Evolutionary conservation across 2,888 invertebrate genomes (phyloP).

Genomic region (Drosophila heteroneura): DNA sequence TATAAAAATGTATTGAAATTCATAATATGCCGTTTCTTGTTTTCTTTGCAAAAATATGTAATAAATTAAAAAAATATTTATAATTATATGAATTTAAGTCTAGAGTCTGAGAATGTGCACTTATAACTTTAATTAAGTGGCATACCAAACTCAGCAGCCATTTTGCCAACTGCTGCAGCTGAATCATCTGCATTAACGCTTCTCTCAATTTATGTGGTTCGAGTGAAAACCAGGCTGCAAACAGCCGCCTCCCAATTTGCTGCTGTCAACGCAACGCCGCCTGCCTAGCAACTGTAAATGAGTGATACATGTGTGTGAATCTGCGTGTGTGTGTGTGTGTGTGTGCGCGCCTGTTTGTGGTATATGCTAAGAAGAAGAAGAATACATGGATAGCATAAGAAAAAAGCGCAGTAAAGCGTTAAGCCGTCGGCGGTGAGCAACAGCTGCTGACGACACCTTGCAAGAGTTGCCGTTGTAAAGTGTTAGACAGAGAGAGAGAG

Average conservation of each 20-base stretch:
- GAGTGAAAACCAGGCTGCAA: slow-evolving; percentile 8
- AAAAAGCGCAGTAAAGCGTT: slow-evolving; percentile 63
- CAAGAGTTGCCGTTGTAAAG: slow-evolving; percentile 53
- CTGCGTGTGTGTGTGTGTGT: slow-evolving; percentile 22
- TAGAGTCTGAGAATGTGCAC: not conserved
- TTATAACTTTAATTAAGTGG: slow-evolving; percentile 9
- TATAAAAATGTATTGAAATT: not conserved
- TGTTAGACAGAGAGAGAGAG: slow-evolving; percentile 25
- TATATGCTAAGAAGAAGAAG: slow-evolving; percentile 16
- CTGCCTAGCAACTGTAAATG: slow-evolving; percentile 63
- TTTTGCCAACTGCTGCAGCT: slow-evolving; percentile 18
- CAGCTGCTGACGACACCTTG: slow-evolving; percentile 77
- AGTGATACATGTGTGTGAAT: slow-evolving; percentile 40
- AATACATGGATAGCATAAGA: slow-evolving; percentile 40
- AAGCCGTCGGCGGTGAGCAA: slow-evolving; percentile 74
- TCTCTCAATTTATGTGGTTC: slow-evolving; percentile 40
- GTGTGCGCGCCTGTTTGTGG: slow-evolving; percentile 7
- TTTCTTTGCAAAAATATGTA: not conserved
- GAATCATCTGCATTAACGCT: slow-evolving; percentile 37
- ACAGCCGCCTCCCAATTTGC: slow-evolving; percentile 19
- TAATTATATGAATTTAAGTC: not conserved
- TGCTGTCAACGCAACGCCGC: slow-evolving; percentile 40
- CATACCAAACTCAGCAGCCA: not conserved
- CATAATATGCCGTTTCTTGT: not conserved
- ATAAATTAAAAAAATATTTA: not conserved